Conservation (phyloP, 1,140 invertebrate genomes). For the Phortica variegata region DNA sequence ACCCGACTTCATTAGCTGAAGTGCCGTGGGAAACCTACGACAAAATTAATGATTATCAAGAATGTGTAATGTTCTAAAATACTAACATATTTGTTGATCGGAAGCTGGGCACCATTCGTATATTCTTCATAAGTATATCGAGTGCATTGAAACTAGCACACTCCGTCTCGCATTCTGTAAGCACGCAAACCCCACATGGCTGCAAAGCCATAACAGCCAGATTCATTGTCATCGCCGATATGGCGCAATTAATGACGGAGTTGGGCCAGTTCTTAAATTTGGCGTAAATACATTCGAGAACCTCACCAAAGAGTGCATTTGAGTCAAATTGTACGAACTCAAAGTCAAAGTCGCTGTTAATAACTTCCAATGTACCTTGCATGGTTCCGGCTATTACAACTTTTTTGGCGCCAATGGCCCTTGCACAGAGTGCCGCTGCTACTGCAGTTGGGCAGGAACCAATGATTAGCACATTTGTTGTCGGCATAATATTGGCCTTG, state of each 20-base stretch:
- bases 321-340: constrained; percentile 24
- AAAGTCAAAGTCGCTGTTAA: constrained; percentile 24
- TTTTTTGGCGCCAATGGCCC: constrained; percentile 33
- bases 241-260: constrained; percentile 38
- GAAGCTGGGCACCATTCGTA: constrained; percentile 39
- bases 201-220: constrained; percentile 40
- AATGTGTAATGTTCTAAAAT: too few relatives aligned
- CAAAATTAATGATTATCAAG: neutral
- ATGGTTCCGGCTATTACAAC: constrained; percentile 29
- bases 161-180: constrained; percentile 40
- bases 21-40: constrained; percentile 37
- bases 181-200: constrained; percentile 34
- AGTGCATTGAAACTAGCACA: constrained; percentile 43
- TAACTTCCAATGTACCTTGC: constrained; percentile 11
- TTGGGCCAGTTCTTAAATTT: constrained; percentile 36
- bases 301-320: constrained; percentile 21
- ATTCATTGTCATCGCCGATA: constrained; percentile 41
- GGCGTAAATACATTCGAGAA: constrained; percentile 27
- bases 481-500: constrained; percentile 32
- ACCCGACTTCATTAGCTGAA: constrained; percentile 34
- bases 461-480: constrained; percentile 39
- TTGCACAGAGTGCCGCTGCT: constrained; percentile 33
- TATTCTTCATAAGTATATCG: constrained; percentile 47
- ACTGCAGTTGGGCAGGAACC: constrained; percentile 34
- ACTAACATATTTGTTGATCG: constrained; percentile 43